A percentile compares a stretch with the other conserved stretches of the same genome.
phyloP scores from a whole-genome alignment of 1,140 invertebrate genomes.

The Trichomalopsis sarcophagae region DNA sequence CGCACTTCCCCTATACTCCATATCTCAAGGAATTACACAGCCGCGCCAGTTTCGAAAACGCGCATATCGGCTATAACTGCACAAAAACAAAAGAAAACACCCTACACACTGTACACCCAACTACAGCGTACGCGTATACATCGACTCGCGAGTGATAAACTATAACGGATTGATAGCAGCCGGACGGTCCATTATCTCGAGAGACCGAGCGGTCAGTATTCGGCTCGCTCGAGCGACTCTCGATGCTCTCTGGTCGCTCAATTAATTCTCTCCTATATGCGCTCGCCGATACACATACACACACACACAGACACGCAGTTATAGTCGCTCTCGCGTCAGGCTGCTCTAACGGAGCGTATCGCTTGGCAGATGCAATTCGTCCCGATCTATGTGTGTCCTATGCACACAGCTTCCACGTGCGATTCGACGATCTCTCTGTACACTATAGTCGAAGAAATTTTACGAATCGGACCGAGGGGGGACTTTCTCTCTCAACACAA shows the following conservation, averaged over 20 bases:
- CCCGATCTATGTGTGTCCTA: neutral
- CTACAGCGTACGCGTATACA: neutral
- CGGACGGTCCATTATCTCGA: slow-evolving; percentile 24
- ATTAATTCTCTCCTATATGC: slow-evolving; percentile 22
- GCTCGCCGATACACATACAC: neutral
- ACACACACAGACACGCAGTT: neutral
- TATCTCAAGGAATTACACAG: neutral
- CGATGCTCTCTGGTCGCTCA: slow-evolving; percentile 11
- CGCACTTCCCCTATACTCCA: neutral
- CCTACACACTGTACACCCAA: neutral
- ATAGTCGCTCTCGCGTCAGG: neutral
- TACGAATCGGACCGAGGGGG: neutral
- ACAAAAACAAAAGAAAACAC: neutral
- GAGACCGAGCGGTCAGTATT: neutral
- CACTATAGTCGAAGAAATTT: neutral
- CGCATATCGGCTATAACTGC: too few relatives aligned
- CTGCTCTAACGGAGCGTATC: slow-evolving; percentile 25
- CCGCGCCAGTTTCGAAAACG: neutral
- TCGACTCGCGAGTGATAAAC: slow-evolving; percentile 32
- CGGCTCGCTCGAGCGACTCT: neutral
- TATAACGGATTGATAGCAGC: slow-evolving; percentile 42
- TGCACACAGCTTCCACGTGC: too few relatives aligned
- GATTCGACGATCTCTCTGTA: neutral
- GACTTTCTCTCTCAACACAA: too few relatives aligned
- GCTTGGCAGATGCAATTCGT: slow-evolving; percentile 44